Conservation (phyloP, 2,888 invertebrate species). For the Drosophila pseudotakahashii region DNA sequence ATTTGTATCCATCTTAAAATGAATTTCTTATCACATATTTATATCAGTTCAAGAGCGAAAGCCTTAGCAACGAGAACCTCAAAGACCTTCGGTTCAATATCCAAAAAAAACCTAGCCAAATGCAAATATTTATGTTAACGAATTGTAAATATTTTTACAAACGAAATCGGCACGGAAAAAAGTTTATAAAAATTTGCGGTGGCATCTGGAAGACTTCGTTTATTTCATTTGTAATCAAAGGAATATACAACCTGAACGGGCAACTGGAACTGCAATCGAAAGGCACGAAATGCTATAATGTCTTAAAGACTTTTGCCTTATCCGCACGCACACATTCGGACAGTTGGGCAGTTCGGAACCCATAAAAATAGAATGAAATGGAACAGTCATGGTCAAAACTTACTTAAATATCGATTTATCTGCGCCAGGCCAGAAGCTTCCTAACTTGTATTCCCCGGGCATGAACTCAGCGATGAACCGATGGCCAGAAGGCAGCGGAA, state of each 20-base stretch:
- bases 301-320: slow-evolving; percentile 53
- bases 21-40: not conserved
- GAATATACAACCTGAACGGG: slow-evolving; percentile 46
- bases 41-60: slow-evolving; percentile 7
- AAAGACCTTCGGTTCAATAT: not conserved
- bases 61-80: not conserved
- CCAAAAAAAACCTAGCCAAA: slow-evolving; percentile 42
- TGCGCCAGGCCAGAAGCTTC: slow-evolving; percentile 41
- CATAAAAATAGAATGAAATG: slow-evolving; percentile 40
- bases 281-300: slow-evolving; percentile 50
- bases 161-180: slow-evolving; percentile 45
- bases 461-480: slow-evolving; percentile 8
- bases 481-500: slow-evolving; percentile 46
- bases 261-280: slow-evolving; percentile 30
- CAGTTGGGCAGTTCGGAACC: slow-evolving; percentile 2
- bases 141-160: slow-evolving; percentile 78
- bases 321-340: slow-evolving; percentile 17
- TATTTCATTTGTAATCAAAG: slow-evolving; percentile 79
- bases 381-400: slow-evolving; percentile 69
- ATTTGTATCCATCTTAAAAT: not conserved
- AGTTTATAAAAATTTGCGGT: slow-evolving; percentile 70
- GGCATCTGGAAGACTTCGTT: slow-evolving; percentile 78
- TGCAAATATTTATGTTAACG: slow-evolving; percentile 72
- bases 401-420: slow-evolving; percentile 75
- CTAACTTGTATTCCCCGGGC: slow-evolving; percentile 28